A percentile compares a stretch with the other conserved stretches of the same genome.
These are phyloP conservation scores for Denticeps clupeoides DNA, from an alignment of 2,797 vertebrate species.

Conservation along the genomic window DNA sequence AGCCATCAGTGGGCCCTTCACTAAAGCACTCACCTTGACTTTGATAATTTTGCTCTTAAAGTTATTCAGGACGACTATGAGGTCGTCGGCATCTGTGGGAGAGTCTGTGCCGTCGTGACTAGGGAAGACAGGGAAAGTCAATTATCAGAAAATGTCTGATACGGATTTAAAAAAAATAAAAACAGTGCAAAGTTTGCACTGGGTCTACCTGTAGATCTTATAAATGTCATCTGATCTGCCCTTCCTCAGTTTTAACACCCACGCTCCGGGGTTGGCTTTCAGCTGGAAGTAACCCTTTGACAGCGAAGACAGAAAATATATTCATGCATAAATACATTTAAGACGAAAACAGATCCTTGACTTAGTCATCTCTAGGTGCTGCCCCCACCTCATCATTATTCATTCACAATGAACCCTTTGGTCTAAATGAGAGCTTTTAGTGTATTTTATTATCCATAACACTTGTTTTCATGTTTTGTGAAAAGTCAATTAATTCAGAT, in stretches of 20 bases:
- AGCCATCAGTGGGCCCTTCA: too few relatives aligned
- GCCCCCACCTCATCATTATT: too few relatives aligned
- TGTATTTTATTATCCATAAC: too few relatives aligned
- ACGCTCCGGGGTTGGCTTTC: slow-evolving; percentile 93
- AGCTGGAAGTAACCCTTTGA: slow-evolving; percentile 91
- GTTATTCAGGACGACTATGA: slow-evolving; percentile 82
- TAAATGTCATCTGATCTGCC: slow-evolving; percentile 96
- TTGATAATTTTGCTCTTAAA: slow-evolving; percentile 97
- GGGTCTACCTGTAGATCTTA: slow-evolving; percentile 79
- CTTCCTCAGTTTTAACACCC: slow-evolving; percentile 83
- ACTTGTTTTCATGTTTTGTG: too few relatives aligned
- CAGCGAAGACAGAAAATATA: slow-evolving; percentile 13
- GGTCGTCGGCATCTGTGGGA: slow-evolving; percentile 73
- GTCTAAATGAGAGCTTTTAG: too few relatives aligned
- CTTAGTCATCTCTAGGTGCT: too few relatives aligned
- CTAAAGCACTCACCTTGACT: slow-evolving; percentile 86
- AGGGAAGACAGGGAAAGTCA: slow-evolving; percentile 1
- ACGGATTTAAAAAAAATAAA: too few relatives aligned
- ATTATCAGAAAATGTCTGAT: background rate
- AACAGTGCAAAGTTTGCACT: too few relatives aligned
- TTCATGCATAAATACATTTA: too few relatives aligned
- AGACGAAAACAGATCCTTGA: too few relatives aligned
- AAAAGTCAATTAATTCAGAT: too few relatives aligned
- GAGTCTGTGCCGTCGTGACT: slow-evolving; percentile 97
- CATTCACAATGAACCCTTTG: too few relatives aligned